phyloP scores from a whole-genome alignment of 2,797 vertebrate genomes.

The Sebastes hubbsi region DNA sequence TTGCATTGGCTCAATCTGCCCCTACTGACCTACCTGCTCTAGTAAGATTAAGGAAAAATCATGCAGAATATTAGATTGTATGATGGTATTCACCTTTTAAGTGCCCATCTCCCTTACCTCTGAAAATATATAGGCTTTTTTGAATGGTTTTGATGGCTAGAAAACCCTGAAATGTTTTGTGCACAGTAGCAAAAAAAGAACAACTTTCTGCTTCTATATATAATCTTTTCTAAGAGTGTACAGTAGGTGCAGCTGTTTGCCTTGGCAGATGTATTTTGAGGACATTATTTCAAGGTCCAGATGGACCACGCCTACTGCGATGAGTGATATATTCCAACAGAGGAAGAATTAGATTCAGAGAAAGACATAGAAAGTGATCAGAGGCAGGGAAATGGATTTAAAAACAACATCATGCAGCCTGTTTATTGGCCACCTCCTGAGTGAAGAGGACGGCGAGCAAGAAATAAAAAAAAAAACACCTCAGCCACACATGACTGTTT shows the following conservation, averaged over 20 bases:
- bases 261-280: neutral
- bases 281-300: neutral
- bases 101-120: neutral
- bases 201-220: neutral
- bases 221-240: neutral
- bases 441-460: slow-evolving; percentile 9
- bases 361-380: slow-evolving; percentile 13
- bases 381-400: neutral
- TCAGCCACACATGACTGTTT: slow-evolving; percentile 39
- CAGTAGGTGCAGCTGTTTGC: neutral
- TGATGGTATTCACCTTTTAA: neutral
- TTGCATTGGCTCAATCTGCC: neutral
- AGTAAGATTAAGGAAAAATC: neutral
- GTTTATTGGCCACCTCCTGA: neutral
- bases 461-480: slow-evolving; percentile 23
- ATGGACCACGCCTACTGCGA: neutral
- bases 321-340: neutral
- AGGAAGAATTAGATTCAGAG: neutral
- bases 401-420: slow-evolving; percentile 7
- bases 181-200: neutral
- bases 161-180: neutral
- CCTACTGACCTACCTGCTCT: neutral
- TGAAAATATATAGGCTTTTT: neutral
- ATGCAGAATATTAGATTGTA: neutral
- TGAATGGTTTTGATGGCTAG: neutral